Percentiles rank a stretch among this genome's conserved stretches.
Conservation (phyloP, 1,140 invertebrate genomes). For the Plodia interpunctella region DNA sequence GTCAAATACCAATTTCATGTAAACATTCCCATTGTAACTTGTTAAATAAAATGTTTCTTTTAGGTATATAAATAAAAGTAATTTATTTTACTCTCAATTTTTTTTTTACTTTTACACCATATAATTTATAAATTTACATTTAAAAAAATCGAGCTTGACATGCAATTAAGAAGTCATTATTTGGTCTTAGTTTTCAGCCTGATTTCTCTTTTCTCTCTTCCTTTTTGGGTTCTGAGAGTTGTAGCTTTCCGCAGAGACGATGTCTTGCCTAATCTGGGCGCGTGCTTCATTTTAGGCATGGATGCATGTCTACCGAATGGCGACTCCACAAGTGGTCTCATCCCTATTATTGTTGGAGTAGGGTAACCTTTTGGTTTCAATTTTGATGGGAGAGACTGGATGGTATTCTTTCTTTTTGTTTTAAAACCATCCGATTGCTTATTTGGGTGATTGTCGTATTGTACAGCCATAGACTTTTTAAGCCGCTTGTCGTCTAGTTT, state of each 20-base stretch:
- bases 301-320: not conserved
- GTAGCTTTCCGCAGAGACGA: constrained; percentile 33
- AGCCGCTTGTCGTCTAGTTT: constrained; percentile 27
- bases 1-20: not conserved
- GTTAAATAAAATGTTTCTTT: not conserved
- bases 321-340: not conserved
- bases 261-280: constrained; percentile 27
- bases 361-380: constrained; percentile 20
- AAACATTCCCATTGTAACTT: not conserved
- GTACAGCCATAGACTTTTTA: constrained; percentile 33
- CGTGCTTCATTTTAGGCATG: not conserved
- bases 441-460: constrained; percentile 23
- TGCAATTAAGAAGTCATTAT: not conserved
- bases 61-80: not conserved
- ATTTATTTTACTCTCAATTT: not conserved
- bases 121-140: not conserved
- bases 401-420: constrained; percentile 24
- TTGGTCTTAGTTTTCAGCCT: constrained; percentile 16
- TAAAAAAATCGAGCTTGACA: not conserved
- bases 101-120: not conserved
- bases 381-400: constrained; percentile 24
- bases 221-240: constrained; percentile 31
- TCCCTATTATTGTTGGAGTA: constrained; percentile 1
- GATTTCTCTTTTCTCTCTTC: constrained; percentile 28
- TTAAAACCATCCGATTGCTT: constrained; percentile 18